Percentiles rank a stretch among this genome's conserved stretches.
Evolutionary conservation across 2,888 invertebrate species (phyloP).

Genomic region (Halocaridina rubra): DNA sequence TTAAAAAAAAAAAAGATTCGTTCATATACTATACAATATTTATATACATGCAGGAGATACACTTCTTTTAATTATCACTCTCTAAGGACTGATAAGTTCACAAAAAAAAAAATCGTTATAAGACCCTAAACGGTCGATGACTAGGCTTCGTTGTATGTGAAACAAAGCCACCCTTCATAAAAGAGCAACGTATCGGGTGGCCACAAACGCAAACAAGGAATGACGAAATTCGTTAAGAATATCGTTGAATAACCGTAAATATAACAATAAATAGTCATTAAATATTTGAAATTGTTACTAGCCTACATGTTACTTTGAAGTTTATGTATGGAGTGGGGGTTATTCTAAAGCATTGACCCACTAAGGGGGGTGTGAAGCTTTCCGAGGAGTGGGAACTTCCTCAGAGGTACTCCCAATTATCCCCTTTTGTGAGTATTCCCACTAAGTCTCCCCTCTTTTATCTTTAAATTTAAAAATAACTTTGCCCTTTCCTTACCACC

Average conservation of each 20-base stretch:
- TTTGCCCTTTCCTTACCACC: not conserved
- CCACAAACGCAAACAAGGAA: conserved; percentile 9
- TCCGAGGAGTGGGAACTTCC: not conserved
- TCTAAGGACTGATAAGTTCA: not conserved
- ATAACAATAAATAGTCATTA: conserved; percentile 30
- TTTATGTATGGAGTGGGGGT: not conserved
- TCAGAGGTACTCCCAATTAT: not conserved
- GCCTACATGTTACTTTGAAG: conserved; percentile 13
- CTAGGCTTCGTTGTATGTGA: conserved; percentile 53
- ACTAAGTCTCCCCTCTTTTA: not conserved
- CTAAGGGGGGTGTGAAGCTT: not conserved
- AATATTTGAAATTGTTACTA: conserved; percentile 42
- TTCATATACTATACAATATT: conserved; percentile 38
- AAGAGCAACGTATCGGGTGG: conserved; percentile 14
- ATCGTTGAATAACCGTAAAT: conserved; percentile 32
- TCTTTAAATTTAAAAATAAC: not conserved
- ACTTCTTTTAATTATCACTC: not conserved
- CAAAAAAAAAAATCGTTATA: not conserved
- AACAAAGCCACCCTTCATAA: conserved; percentile 39
- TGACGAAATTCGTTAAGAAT: no score
- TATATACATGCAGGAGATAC: conserved; percentile 40
- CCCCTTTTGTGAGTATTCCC: not conserved
- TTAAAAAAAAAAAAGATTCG: conserved; percentile 8
- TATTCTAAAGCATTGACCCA: not conserved
- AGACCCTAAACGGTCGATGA: conserved; percentile 25